Conservation (phyloP, 2,113 vertebrate species). For the Octodon degus region DNA sequence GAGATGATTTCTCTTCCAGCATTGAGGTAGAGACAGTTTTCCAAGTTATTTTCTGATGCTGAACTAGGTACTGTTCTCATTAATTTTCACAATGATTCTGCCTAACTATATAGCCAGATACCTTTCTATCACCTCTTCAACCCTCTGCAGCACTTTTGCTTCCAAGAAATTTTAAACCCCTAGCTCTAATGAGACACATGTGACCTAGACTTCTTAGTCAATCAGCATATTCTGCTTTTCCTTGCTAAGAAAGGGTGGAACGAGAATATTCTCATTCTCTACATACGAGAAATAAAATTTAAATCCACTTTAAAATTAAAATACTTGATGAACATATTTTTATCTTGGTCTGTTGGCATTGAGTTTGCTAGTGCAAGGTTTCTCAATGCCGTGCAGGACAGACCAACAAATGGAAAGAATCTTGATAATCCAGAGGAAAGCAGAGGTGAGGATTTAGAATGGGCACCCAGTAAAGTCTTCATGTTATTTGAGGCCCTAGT, state of each 20-base stretch:
- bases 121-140: not conserved
- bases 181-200: not conserved
- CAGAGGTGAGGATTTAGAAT: not conserved
- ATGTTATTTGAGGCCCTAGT: not conserved
- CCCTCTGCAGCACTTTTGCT: not conserved
- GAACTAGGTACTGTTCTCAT: not conserved
- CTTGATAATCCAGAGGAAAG: not conserved
- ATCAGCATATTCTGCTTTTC: not conserved
- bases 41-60: not conserved
- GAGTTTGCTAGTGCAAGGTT: not conserved
- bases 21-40: not conserved
- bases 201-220: not conserved
- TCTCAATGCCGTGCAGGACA: not conserved
- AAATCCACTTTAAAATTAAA: not conserved
- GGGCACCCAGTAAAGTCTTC: not conserved
- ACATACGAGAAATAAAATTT: not conserved
- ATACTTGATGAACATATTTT: not conserved
- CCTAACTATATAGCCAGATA: not conserved
- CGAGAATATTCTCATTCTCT: not conserved
- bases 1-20: not conserved
- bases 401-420: not conserved
- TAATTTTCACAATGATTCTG: not conserved
- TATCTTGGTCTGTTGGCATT: not conserved
- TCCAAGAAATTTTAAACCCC: not conserved
- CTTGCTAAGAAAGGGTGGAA: not conserved